Evolutionary conservation across 2,797 vertebrate species (phyloP).

Genomic region (Peromyscus nudipes): DNA sequence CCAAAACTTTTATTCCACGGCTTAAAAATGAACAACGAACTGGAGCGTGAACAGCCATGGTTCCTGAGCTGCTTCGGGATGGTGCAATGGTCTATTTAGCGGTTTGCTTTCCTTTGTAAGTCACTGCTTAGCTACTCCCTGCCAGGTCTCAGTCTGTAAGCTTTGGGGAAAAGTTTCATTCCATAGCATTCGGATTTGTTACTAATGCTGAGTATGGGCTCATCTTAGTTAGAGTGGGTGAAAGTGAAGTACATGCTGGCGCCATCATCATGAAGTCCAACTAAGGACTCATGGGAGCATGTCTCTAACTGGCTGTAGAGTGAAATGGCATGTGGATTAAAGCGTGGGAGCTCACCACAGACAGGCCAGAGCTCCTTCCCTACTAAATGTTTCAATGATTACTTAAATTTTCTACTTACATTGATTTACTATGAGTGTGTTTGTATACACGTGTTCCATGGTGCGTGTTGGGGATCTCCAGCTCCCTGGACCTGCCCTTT

Average conservation of each 20-base stretch:
- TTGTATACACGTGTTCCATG: neutral
- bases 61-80: neutral
- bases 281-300: neutral
- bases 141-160: neutral
- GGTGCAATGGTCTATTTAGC: neutral
- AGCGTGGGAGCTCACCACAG: neutral
- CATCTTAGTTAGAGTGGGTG: neutral
- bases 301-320: neutral
- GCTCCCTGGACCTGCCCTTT: too few species aligned
- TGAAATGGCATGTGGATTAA: neutral
- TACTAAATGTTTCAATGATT: neutral
- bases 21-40: neutral
- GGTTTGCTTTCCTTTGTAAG: neutral
- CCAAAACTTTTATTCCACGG: neutral
- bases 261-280: neutral
- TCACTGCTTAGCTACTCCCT: neutral
- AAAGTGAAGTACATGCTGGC: neutral
- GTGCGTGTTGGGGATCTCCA: too few species aligned
- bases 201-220: neutral
- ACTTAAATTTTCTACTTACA: neutral
- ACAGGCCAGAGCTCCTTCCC: neutral
- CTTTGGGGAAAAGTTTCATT: neutral
- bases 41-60: neutral
- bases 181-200: neutral
- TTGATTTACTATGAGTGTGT: neutral